phyloP scores from a whole-genome alignment of 2,888 invertebrate species.

The Spodoptera picta region DNA sequence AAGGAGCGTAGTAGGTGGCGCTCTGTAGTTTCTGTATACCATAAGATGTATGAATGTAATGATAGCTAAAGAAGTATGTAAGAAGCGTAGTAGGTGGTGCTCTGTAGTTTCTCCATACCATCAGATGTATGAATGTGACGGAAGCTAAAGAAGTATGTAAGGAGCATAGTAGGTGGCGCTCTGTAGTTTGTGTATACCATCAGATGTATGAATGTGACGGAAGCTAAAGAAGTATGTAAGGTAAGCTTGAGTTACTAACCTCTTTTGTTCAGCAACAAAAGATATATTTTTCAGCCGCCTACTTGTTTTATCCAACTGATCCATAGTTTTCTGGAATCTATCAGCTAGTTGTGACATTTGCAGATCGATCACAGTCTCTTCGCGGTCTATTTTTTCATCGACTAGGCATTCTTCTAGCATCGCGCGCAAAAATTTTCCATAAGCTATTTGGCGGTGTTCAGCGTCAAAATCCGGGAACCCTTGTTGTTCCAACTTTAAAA shows the following conservation, averaged over 20 bases:
- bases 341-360: slow-evolving; percentile 82
- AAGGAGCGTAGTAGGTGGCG: too few relatives aligned
- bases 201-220: too few relatives aligned
- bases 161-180: too few relatives aligned
- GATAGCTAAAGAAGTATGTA: too few relatives aligned
- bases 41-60: too few relatives aligned
- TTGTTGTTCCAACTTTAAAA: slow-evolving; percentile 62
- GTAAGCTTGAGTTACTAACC: slow-evolving; percentile 65
- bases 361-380: slow-evolving; percentile 78
- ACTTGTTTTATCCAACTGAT: slow-evolving; percentile 82
- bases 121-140: too few relatives aligned
- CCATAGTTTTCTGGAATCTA: slow-evolving; percentile 80
- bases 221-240: too few relatives aligned
- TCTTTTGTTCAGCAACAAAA: slow-evolving; percentile 82
- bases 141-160: too few relatives aligned
- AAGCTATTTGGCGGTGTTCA: slow-evolving; percentile 72
- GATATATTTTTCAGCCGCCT: slow-evolving; percentile 81
- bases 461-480: slow-evolving; percentile 70
- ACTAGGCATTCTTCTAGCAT: slow-evolving; percentile 79
- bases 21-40: too few relatives aligned
- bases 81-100: too few relatives aligned
- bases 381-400: slow-evolving; percentile 79
- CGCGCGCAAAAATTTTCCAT: slow-evolving; percentile 75
- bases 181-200: too few relatives aligned
- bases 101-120: too few relatives aligned